These are phyloP conservation scores for Gracilinanus agilis DNA, from an alignment of 2,113 vertebrate genomes.

Conservation along the genomic window DNA sequence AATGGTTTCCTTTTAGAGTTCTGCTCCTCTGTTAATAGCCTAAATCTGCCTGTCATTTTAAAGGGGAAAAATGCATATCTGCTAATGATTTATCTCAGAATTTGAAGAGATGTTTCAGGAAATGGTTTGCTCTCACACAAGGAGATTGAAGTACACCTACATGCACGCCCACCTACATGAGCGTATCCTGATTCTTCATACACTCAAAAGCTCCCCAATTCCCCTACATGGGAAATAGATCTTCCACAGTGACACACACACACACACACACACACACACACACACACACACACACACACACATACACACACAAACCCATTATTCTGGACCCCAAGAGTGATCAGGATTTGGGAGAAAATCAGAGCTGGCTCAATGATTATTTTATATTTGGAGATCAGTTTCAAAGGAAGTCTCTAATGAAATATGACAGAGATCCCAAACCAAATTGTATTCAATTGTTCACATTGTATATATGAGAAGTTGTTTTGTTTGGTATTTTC, in stretches of 20 bases:
- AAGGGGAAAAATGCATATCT: conserved; percentile 29
- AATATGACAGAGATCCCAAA: neutral
- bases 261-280: neutral
- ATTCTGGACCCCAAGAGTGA: neutral
- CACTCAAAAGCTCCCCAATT: neutral
- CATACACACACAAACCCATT: neutral
- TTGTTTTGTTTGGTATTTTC: no score
- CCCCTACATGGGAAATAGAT: neutral
- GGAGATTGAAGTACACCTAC: neutral
- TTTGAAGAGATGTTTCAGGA: conserved; percentile 53
- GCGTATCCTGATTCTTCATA: neutral
- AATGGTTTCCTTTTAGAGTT: conserved; percentile 30
- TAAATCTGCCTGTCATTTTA: conserved; percentile 14
- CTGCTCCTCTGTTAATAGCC: conserved; percentile 22
- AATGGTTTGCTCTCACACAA: neutral
- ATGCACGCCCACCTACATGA: neutral
- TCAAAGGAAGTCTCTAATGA: neutral
- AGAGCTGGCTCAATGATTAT: neutral
- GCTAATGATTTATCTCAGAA: conserved; percentile 48
- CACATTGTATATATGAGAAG: neutral
- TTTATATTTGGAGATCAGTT: neutral
- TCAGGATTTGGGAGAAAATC: neutral
- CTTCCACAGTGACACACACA: neutral
- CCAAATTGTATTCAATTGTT: neutral
- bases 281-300: no score